These are phyloP conservation scores for Centropus unirufus DNA, from an alignment of 2,113 vertebrate species.

Conservation along the genomic window DNA sequence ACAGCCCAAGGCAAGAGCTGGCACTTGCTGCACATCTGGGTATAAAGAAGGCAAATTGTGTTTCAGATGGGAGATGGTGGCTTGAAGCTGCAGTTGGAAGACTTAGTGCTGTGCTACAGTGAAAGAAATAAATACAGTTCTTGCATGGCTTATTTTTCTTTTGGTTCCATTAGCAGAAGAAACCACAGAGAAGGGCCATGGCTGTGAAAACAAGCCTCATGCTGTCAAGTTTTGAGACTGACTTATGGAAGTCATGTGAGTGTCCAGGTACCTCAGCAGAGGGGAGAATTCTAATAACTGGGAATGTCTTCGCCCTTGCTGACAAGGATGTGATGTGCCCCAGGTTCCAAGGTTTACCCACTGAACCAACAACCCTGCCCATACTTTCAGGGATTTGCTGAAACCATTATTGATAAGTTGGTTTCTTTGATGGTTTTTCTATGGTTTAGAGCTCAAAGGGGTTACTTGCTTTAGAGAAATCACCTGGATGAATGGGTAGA, in stretches of 20 bases:
- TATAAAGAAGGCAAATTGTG: not conserved
- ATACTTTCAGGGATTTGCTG: not conserved
- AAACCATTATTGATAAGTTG: not conserved
- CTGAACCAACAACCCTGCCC: not conserved
- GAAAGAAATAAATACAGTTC: not conserved
- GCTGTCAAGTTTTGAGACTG: not conserved
- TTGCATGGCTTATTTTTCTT: not conserved
- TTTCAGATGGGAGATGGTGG: not conserved
- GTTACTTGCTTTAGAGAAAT: not conserved
- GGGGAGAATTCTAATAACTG: not conserved
- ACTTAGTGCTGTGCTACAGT: not conserved
- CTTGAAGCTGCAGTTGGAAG: not conserved
- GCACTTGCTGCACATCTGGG: not conserved
- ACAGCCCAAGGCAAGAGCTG: not conserved
- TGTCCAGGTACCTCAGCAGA: not conserved
- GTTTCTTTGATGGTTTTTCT: not conserved
- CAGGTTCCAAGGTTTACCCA: not conserved
- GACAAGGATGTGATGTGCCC: not conserved
- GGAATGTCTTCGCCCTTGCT: not conserved
- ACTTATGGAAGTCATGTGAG: not conserved
- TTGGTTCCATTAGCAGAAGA: not conserved
- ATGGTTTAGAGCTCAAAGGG: not conserved
- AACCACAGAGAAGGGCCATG: not conserved
- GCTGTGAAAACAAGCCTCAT: conserved; percentile 4
- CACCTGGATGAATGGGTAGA: not conserved